A percentile compares a stretch with the other conserved stretches of the same genome.
These are phyloP conservation scores for Scatophagus argus DNA, from an alignment of 2,113 vertebrate genomes.

Conservation along the genomic window DNA sequence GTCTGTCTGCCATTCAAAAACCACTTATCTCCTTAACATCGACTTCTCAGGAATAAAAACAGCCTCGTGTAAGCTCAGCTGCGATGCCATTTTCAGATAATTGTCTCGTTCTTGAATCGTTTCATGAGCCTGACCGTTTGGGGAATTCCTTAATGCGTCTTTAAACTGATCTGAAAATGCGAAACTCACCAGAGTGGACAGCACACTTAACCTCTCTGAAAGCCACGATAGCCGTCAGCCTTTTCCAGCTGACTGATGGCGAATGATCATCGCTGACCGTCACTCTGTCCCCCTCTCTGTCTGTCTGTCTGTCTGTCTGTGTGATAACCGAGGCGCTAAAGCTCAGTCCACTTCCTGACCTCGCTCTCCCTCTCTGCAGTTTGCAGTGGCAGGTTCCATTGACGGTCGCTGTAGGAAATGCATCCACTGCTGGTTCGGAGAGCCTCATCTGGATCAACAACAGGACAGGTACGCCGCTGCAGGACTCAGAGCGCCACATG, in stretches of 20 bases:
- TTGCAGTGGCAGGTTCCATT: constrained; percentile 96
- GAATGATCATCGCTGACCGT: constrained; percentile 29
- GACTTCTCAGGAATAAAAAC: neutral
- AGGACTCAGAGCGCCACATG: too few species aligned
- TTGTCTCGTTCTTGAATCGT: constrained; percentile 14
- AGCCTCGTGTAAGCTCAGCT: neutral
- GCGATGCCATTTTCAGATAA: constrained; percentile 13
- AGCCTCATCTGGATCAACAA: constrained; percentile 98
- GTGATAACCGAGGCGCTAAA: constrained; percentile 60
- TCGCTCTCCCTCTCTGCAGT: constrained; percentile 82
- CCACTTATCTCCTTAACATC: constrained; percentile 17
- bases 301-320: constrained; percentile 32
- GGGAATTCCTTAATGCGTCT: neutral
- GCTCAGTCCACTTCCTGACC: constrained; percentile 36
- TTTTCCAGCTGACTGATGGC: constrained; percentile 53
- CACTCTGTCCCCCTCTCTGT: constrained; percentile 37
- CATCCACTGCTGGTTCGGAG: constrained; percentile 88
- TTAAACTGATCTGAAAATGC: constrained; percentile 19
- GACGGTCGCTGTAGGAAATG: constrained; percentile 94
- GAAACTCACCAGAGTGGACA: neutral
- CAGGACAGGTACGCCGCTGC: constrained; percentile 88
- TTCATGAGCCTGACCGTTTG: neutral
- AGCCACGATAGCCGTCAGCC: constrained; percentile 42
- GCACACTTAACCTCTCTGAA: constrained; percentile 18
- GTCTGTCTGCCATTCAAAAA: neutral